Conservation (phyloP, 2,113 vertebrate species). For the Siniperca knerii region DNA sequence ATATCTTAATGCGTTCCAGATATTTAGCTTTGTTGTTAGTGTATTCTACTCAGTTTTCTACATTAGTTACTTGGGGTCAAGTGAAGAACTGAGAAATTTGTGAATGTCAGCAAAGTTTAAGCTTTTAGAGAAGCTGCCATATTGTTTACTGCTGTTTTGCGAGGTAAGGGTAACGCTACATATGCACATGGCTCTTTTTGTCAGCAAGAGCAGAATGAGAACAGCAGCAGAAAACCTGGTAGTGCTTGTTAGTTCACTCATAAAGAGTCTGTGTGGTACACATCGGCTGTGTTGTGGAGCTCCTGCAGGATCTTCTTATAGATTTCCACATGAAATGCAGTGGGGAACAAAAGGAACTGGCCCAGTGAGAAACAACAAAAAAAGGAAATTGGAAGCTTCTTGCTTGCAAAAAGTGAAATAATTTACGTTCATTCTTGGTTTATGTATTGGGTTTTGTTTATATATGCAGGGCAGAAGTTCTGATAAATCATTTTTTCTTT, state of each 20-base stretch:
- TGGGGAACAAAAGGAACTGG: background rate
- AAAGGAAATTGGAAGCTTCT: background rate
- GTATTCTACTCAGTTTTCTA: background rate
- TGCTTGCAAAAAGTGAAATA: background rate
- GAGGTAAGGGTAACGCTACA: background rate
- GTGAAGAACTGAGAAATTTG: background rate
- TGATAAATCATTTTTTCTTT: background rate
- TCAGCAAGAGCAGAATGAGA: background rate
- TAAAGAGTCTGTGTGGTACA: constrained; percentile 8
- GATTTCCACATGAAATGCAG: constrained; percentile 9
- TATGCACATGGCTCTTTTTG: no score
- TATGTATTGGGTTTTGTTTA: background rate
- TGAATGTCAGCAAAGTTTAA: background rate
- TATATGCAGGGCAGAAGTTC: background rate
- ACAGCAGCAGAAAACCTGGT: background rate
- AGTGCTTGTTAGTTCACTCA: background rate
- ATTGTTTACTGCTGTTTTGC: background rate
- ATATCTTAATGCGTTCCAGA: background rate
- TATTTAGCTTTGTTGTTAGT: background rate
- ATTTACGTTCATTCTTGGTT: background rate
- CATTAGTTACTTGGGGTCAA: background rate
- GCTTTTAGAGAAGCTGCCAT: background rate
- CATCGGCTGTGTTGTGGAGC: background rate
- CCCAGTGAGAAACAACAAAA: background rate
- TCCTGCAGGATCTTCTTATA: constrained; percentile 22